Evolutionary conservation across 2,797 vertebrate species (phyloP).

Genomic region (Crenichthys baileyi): DNA sequence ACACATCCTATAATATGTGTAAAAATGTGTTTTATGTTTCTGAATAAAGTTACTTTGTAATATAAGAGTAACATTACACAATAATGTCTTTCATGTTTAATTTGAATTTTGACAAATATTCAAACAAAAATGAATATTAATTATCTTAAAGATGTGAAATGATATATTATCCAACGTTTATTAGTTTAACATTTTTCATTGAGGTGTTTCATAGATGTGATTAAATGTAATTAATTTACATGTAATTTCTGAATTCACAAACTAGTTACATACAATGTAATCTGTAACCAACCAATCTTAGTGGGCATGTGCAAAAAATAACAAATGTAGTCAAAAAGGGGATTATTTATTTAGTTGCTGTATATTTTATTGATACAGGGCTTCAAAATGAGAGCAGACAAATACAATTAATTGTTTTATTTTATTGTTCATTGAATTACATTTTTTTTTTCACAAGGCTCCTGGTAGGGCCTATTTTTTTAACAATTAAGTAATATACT

Average conservation of each 20-base stretch:
- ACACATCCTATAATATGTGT: neutral
- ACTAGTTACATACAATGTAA: neutral
- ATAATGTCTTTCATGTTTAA: neutral
- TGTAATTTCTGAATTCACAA: neutral
- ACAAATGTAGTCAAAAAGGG: neutral
- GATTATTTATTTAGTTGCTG: neutral
- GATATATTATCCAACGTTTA: neutral
- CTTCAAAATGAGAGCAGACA: neutral
- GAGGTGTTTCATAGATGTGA: neutral
- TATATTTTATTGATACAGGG: neutral
- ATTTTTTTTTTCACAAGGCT: neutral
- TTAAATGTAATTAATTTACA: neutral
- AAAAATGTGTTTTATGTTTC: neutral
- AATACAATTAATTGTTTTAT: neutral
- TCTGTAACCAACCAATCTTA: neutral
- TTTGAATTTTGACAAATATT: neutral
- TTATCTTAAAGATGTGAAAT: neutral
- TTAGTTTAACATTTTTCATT: neutral
- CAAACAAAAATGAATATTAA: neutral
- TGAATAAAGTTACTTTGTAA: neutral
- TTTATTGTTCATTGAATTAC: neutral
- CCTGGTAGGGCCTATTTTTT: neutral
- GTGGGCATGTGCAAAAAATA: neutral
- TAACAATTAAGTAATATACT: constrained; percentile 3
- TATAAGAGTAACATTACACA: neutral